Conservation (phyloP, 2,113 vertebrate species). For the Periophthalmus modestus region DNA sequence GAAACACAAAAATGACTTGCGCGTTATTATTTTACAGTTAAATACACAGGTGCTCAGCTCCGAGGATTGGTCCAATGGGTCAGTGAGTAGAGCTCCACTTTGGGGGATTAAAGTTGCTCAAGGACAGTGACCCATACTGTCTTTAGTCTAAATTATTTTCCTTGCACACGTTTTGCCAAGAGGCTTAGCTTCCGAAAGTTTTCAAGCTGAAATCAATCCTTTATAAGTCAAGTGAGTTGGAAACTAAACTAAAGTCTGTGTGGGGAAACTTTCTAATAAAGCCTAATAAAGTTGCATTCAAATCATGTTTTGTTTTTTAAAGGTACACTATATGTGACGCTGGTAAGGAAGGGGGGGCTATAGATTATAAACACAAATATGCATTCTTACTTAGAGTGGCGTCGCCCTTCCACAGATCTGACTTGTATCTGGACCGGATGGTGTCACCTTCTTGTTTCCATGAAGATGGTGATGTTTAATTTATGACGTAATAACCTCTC, state of each 20-base stretch:
- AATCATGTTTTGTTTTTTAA: background rate
- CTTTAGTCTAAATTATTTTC: constrained; percentile 28
- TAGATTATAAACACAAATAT: no score
- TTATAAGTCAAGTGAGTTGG: background rate
- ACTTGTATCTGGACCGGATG: no score
- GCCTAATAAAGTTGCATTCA: background rate
- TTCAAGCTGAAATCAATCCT: constrained; percentile 2
- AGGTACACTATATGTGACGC: background rate
- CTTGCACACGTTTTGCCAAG: constrained; percentile 8
- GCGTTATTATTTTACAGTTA: constrained; percentile 6
- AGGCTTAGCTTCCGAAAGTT: constrained; percentile 7
- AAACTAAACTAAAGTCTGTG: background rate
- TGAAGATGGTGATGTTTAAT: no score
- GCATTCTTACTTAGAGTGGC: no score
- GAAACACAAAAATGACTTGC: constrained; percentile 6
- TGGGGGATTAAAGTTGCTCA: constrained; percentile 20
- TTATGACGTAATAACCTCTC: no score
- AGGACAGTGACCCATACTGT: constrained; percentile 21
- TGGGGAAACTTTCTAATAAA: background rate
- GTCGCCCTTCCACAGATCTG: no score
- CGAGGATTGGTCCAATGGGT: constrained; percentile 10
- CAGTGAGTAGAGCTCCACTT: constrained; percentile 18
- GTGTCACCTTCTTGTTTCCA: no score
- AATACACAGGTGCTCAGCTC: constrained; percentile 1
- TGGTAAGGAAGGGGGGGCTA: no score